Evolutionary conservation across 2,888 invertebrate genomes (phyloP).

Genomic region (Ferrisia virgata): DNA sequence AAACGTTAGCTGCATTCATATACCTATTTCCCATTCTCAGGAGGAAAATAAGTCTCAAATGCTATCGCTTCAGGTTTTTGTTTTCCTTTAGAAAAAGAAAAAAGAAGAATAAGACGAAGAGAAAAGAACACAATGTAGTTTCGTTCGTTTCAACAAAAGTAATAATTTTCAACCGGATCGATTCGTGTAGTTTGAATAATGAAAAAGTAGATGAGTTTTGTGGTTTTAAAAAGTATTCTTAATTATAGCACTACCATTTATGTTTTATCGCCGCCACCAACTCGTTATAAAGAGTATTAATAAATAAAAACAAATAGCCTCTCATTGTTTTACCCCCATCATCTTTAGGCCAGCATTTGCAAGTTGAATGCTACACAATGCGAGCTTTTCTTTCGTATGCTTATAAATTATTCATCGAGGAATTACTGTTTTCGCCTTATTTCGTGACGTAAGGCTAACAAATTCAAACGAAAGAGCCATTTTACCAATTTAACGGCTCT

Average conservation of each 20-base stretch:
- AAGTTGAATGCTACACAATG: not conserved
- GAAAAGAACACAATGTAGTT: not conserved
- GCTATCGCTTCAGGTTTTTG: not conserved
- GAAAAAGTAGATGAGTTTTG: not conserved
- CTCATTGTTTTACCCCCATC: not conserved
- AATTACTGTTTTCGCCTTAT: slow-evolving; percentile 26
- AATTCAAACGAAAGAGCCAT: slow-evolving; percentile 19
- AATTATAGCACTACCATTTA: slow-evolving; percentile 3
- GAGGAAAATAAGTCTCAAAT: not conserved
- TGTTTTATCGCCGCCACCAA: not conserved
- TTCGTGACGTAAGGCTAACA: slow-evolving; percentile 28
- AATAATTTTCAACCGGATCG: not conserved
- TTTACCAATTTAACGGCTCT: slow-evolving; percentile 10
- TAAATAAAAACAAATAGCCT: slow-evolving; percentile 26
- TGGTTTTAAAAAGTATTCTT: not conserved
- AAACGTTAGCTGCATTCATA: not conserved
- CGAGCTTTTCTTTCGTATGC: not conserved
- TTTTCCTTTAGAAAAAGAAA: not conserved
- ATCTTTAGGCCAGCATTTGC: not conserved
- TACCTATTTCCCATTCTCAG: not conserved
- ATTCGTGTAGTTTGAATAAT: not conserved
- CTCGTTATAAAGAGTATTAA: not conserved
- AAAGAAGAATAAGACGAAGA: no score
- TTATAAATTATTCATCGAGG: slow-evolving; percentile 28
- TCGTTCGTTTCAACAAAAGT: not conserved